Evolutionary conservation across 2,113 vertebrate genomes (phyloP), one percentile per base, ranked within the genome.

Genomic region (Hippocampus zosterae): DNA sequence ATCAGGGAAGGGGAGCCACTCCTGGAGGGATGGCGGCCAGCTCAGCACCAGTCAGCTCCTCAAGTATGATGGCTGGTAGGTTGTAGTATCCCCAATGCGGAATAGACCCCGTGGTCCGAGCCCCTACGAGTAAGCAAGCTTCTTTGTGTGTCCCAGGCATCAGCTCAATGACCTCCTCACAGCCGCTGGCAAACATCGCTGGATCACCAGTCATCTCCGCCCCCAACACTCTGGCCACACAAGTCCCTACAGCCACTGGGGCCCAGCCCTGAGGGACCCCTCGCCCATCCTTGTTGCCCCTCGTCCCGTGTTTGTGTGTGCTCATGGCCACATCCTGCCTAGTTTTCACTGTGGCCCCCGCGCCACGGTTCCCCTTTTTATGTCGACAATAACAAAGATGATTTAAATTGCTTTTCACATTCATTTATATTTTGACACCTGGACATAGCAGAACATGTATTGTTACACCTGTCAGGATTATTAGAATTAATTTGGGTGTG

Each of bases 31-130:
- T 93, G 78, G 82, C 92, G 44, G 88, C 91, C 70, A 86, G 86
- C 71, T 92, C 88, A 75, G 93, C 92, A 48, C 93, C 94, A 3
- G 93, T 94, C 87, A 94, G 94, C 89, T 93, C 94, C 78, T 93
- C 94, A 74, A 93, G 91, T 86, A 91, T 94, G 92, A 91, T 94
- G 93, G 92, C 94, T 69, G 94, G 94, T 94, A 81, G 73, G 88
- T 68, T n/a, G 15, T 3, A 18, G 21, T 56, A n/a, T 53, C 12
- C 65, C 52, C 52, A 37, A n/a, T 8, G 9, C 21, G 33, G 29
- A 8, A 16, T 25, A 21, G 67, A 13, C 25, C 42, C 21, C 3
- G 3, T 15, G 6, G 42, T 40, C 11, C 8, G 33, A 21, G 29
- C 62, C 9, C 0, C 6, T 69, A 56, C 76, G 11, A 61, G 56